Conservation (phyloP, 2,113 vertebrate species). For the Chamaetylas fuelleborni region DNA sequence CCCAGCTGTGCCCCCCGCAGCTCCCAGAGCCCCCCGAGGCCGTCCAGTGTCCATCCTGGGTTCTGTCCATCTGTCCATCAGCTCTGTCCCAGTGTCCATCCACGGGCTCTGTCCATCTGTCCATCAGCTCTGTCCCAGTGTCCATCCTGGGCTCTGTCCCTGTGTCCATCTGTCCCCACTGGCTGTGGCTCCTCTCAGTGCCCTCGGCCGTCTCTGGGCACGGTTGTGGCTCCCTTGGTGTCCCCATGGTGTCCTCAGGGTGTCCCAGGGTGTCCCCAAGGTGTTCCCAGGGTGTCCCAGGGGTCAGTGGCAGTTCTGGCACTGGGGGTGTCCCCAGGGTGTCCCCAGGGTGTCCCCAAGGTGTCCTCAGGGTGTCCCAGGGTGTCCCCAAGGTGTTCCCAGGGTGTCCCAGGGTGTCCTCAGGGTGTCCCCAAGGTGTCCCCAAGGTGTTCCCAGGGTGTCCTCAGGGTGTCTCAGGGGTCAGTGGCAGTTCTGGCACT, state of each 20-base stretch:
- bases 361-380: too few species aligned
- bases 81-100: too few species aligned
- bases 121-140: neutral
- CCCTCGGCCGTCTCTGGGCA: too few species aligned
- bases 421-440: neutral
- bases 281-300: too few species aligned
- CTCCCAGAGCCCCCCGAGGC: neutral
- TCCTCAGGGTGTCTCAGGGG: too few species aligned
- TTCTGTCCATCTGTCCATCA: neutral
- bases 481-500: conserved; percentile 87
- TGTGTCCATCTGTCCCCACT: neutral
- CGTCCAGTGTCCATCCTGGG: neutral
- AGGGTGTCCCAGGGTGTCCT: too few species aligned
- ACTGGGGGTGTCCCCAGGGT: conserved; percentile 70
- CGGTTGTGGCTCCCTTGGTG: too few species aligned
- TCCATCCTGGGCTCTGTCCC: neutral
- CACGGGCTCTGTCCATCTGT: too few species aligned
- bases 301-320: conserved; percentile 85
- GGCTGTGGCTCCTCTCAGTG: too few species aligned
- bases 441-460: neutral
- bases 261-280: neutral
- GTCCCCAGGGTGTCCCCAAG: too few species aligned
- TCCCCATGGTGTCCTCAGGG: neutral
- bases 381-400: too few species aligned
- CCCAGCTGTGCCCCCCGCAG: too few species aligned